Conservation (phyloP, 35 echinoderm and acorn worm genomes). For the Lytechinus variegatus region DNA sequence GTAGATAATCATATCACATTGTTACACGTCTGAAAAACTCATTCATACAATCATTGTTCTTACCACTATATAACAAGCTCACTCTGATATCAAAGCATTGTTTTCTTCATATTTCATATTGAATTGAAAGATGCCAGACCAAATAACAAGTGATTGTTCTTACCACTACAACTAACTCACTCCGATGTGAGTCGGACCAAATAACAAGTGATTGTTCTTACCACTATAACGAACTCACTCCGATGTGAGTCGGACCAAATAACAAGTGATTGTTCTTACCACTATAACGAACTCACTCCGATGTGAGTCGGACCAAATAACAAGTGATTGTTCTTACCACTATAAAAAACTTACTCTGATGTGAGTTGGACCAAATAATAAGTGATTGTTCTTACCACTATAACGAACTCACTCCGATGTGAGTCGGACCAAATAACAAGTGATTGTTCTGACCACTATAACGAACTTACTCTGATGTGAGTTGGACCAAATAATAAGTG, state of each 20-base stretch:
- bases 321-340: constrained; percentile 66
- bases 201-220: constrained; percentile 44
- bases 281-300: constrained; percentile 87
- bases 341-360: constrained; percentile 79
- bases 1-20: too few species aligned
- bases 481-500: constrained; percentile 38
- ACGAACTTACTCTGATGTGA: constrained; percentile 87
- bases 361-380: constrained; percentile 69
- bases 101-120: too few species aligned
- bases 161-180: constrained; percentile 89
- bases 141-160: neutral
- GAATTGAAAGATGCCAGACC: too few species aligned
- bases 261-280: constrained; percentile 55
- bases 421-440: constrained; percentile 64
- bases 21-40: too few species aligned
- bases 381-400: constrained; percentile 70
- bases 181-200: constrained; percentile 86
- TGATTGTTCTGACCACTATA: constrained; percentile 70
- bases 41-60: too few species aligned
- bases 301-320: constrained; percentile 78
- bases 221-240: constrained; percentile 86
- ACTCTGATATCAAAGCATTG: neutral
- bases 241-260: constrained; percentile 87
- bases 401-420: constrained; percentile 84
- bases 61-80: too few species aligned